Evolutionary conservation across 2,888 invertebrate genomes (phyloP).

Genomic region (Mermis nigrescens): DNA sequence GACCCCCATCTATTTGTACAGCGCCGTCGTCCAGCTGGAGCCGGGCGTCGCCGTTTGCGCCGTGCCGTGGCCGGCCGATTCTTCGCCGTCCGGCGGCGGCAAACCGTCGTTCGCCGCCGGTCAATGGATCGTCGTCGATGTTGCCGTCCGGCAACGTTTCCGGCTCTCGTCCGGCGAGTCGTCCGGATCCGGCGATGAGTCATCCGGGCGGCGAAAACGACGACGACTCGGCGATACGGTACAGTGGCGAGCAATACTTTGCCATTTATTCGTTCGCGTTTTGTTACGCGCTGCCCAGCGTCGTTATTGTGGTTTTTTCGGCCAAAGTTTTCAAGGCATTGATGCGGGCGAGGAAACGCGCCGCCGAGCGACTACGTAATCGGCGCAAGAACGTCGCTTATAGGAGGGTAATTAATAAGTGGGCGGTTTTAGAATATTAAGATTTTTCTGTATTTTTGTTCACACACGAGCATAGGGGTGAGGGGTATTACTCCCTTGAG

Average conservation of each 20-base stretch:
- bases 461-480: no score
- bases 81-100: background rate
- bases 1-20: constrained; percentile 7
- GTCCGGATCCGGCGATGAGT: no score
- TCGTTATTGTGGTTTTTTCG: constrained; percentile 1
- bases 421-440: no score
- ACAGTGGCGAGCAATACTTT: background rate
- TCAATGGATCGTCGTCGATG: background rate
- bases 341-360: background rate
- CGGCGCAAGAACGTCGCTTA: background rate
- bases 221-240: no score
- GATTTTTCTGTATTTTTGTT: no score
- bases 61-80: background rate
- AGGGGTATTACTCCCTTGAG: no score
- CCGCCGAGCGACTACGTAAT: background rate
- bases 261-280: constrained; percentile 3
- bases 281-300: background rate
- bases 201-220: no score
- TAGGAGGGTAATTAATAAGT: no score
- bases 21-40: background rate
- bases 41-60: background rate
- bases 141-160: background rate
- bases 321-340: background rate
- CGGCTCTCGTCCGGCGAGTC: background rate
- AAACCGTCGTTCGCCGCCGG: background rate